Base-by-base conservation (phyloP, 2,113 vertebrate genomes). In the Ophthalmolycus amberensis region DNA sequence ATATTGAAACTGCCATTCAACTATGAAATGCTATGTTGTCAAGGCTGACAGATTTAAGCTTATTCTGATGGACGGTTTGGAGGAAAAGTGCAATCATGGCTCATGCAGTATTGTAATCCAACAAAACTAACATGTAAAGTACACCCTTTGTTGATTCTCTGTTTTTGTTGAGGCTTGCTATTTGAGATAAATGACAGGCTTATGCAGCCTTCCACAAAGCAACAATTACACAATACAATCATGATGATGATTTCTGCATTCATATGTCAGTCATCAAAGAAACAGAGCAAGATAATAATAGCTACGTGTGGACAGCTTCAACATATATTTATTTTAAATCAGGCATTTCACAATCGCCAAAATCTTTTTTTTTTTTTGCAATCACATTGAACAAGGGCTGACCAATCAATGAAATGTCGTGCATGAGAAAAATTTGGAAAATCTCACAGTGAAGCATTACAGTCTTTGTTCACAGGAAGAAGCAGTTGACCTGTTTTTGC, bases 301-400 rank as follows among this genome's bases (percentile, higher is more conserved):
- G n/a, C 29, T 44, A 48, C 18, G 1, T 56, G 4, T 3, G 7
- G 22, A 70, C 32, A 75, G 8, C 44, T 37, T 20, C 25, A 38
- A 87, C 72, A 85, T 92, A 84, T 90, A 86, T 85, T 90, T 80
- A 5, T 80, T 76, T 82, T n/a, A 63, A 63, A n/a, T 40, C n/a
- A 79, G 46, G 20, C 62, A 42, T 76, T 69, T 27, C 62, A 82
- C 77, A 82, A 79, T 42, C 60, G 64, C 52, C 69, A 82, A 67
- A 58, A 85, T 90, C 66, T 71, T 77, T 68, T 9, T 50, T 65
- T 38, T 56, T 25, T 25, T 25, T 64, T 75, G 34, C 75, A 81
- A 74, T 80, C 75, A 90, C 82, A 77, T 65, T 27, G 25, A 85
- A 82, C 34, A 83, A 73, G 32, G 81, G 67, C 65, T 72, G 37